Base-by-base conservation (phyloP, 2,797 vertebrate species). In the Peromyscus aztecus region DNA sequence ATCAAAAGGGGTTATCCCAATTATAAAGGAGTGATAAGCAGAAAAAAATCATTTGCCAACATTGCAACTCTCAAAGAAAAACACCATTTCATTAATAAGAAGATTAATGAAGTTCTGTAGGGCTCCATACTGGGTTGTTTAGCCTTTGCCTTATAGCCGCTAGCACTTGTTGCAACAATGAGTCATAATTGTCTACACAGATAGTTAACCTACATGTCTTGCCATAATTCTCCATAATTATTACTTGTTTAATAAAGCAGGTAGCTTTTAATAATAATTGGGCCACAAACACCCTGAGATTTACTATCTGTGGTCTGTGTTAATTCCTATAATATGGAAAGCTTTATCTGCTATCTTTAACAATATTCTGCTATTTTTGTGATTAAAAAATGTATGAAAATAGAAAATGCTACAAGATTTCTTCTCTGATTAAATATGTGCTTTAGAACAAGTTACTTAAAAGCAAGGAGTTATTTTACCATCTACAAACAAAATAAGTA, bases 401-500 rank as follows among this genome's bases (percentile, higher is more conserved):
- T 81, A 90, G 3, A 94, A 94, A 95, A 88, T 81, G 16, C 3
- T 69, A 37, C 0, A 92, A 61, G 12, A 82, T 27, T 83, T 86
- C 2, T 31, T 90, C 40, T 90, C 31, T 95, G 49, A 78, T 85
- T 89, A 78, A 94, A 89, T 85, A 63, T 6, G 4, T 90, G 29
- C 16, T 40, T 89, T 89, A 43, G 77, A 84, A 82, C 69, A 97
- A 69, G 6, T 80, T 21, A 4, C 8, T 90, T 90, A 71, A 92
- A 94, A 93, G 2, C 29, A 89, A 91, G 2, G 23, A 78, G 24
- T 75, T 84, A 92, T 87, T 95, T 59, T 91, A 69, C n/a, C 57
- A 90, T 77, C 14, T 93, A 75, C 11, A 84, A 82, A 86, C 16
- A 92, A 95, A 96, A 81, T 82, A 93, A 92, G 21, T 7, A 63